Percentiles rank a stretch among this genome's conserved stretches.
These are phyloP conservation scores for Cepphus grylle DNA, from an alignment of 2,113 vertebrate genomes.

Conservation along the genomic window DNA sequence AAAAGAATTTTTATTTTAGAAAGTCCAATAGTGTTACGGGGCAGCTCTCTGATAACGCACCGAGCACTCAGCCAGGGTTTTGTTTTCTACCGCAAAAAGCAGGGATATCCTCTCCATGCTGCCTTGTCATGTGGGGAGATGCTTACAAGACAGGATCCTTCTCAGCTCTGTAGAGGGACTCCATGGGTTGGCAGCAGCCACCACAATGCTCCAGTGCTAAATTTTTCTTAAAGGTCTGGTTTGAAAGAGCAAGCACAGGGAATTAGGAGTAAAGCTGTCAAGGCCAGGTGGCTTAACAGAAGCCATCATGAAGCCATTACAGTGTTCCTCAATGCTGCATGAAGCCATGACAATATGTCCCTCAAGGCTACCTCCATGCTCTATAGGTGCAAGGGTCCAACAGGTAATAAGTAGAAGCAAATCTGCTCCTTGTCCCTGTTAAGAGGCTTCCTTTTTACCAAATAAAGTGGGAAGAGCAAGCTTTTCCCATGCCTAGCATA, in stretches of 20 bases:
- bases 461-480: background rate
- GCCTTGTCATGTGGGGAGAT: background rate
- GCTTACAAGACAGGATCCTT: background rate
- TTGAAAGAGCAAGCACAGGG: background rate
- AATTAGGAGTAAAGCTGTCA: background rate
- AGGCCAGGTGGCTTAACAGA: background rate
- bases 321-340: background rate
- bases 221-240: background rate
- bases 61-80: background rate
- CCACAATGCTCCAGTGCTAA: background rate
- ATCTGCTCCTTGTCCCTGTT: background rate
- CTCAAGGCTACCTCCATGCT: background rate
- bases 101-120: background rate
- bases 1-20: background rate
- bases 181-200: background rate
- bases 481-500: background rate
- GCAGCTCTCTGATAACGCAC: background rate
- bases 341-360: background rate
- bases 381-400: background rate
- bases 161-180: background rate
- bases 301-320: background rate
- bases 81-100: background rate
- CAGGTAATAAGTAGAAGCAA: background rate
- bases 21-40: fast-evolving
- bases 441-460: background rate